Evolutionary conservation across 2,113 vertebrate species (phyloP), one percentile per base, ranked within the genome.

Genomic region (Sorex araneus): DNA sequence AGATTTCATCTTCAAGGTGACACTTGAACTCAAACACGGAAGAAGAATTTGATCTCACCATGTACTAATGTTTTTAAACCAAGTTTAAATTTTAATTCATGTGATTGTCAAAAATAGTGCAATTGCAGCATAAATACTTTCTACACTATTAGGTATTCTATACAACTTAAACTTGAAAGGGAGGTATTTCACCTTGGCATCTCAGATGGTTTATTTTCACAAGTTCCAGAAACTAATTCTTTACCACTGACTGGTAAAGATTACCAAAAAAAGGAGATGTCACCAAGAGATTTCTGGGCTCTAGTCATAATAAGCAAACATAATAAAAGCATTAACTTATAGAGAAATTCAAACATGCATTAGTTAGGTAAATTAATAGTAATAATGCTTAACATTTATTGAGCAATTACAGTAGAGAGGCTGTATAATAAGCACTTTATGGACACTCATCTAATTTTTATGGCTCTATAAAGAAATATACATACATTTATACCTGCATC

Each of bases 171-270:
- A 67, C 66, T 67, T 70, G 43, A 69, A 77, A 90, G 63, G 36
- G 66, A 71, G 25, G 2, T 34, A 34, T 16, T 78, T 64, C 27
- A 70, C 30, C 36, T 47, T 60, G 7, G 69, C 12, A n/a, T 47
- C 9, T 78, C 66, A 23, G 32, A 76, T n/a, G 34, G 30, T 4
- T 77, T 64, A 64, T 60, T 83, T 92, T 64, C 87, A 81, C 5
- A 91, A 76, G 47, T 71, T 90, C 43, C 63, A 74, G 76, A 95
- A 76, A 80, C 28, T 2, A 78, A 8, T 5, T 86, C 34, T 75
- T 54, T 43, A 12, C 43, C 74, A 94, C 7, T 34, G 21, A 36
- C 15, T 12, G 23, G 21, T 76, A 60, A 67, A 54, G 63, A 54
- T 71, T 0, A 2, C 43, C 74, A 84, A 84, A 66, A 6, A 19